Evolutionary conservation across 2,113 vertebrate species (phyloP).

Genomic region (Nyctibius bracteatus): DNA sequence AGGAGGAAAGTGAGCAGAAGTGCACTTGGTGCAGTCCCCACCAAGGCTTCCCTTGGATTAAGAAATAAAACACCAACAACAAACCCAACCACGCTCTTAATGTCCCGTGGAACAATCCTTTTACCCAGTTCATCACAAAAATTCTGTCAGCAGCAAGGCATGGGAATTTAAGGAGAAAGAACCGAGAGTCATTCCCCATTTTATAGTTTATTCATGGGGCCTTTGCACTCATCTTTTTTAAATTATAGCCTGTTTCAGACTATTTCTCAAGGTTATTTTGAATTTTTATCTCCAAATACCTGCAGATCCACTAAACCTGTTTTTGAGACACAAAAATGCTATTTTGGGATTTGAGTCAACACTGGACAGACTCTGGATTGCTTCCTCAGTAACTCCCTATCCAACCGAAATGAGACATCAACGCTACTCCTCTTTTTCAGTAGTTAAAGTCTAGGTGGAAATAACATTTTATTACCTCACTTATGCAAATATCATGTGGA

Average conservation of each 20-base stretch:
- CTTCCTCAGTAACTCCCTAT: background rate
- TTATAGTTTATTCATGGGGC: background rate
- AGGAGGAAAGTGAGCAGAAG: background rate
- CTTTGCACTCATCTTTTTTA: background rate
- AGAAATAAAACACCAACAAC: background rate
- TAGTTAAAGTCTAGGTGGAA: background rate
- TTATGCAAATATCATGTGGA: background rate
- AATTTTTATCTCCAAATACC: background rate
- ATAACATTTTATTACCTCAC: conserved; percentile 1
- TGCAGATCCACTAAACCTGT: background rate
- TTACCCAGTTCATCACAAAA: background rate
- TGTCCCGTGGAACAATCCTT: background rate
- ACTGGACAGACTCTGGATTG: background rate
- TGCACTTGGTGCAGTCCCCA: background rate
- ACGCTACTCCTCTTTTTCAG: background rate
- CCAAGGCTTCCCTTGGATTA: background rate
- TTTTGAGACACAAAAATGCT: background rate
- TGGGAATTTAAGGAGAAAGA: background rate
- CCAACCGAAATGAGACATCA: background rate
- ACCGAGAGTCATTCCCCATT: background rate
- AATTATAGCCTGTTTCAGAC: background rate
- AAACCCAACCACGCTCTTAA: background rate
- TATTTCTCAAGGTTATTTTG: background rate
- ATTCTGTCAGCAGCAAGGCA: background rate
- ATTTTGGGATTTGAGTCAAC: background rate